Conservation (phyloP, 2,888 invertebrate genomes). For the Ernsta delagoae region DNA sequence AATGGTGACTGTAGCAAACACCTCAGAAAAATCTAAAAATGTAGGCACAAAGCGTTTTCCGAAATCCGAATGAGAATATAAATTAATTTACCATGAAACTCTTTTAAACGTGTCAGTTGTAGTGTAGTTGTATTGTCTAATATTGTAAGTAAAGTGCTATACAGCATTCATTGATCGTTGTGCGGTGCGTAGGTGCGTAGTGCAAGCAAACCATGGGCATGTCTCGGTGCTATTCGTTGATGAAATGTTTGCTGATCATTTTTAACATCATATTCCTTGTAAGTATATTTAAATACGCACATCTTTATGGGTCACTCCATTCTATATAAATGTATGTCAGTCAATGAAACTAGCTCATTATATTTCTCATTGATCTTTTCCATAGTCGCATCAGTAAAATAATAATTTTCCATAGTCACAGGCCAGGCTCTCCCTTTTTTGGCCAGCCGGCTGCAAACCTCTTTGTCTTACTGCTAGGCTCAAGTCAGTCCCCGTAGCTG, state of each 20-base stretch:
- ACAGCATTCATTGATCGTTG: neutral
- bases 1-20: neutral
- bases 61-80: constrained; percentile 19
- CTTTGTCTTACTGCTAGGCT: too few species aligned
- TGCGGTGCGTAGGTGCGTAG: neutral
- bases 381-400: too few species aligned
- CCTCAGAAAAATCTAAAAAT: constrained; percentile 34
- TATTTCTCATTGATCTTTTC: too few species aligned
- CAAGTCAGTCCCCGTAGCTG: too few species aligned
- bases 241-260: constrained; percentile 89
- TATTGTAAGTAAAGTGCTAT: neutral
- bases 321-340: too few species aligned
- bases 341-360: too few species aligned
- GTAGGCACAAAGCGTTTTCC: constrained; percentile 35
- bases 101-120: neutral
- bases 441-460: too few species aligned
- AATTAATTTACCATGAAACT: neutral
- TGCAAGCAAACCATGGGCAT: constrained; percentile 85
- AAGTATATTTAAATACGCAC: constrained; percentile 61
- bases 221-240: constrained; percentile 88
- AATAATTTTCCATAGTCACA: too few species aligned
- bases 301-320: too few species aligned
- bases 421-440: too few species aligned
- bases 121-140: neutral
- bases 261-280: constrained; percentile 91